Evolutionary conservation across 2,113 vertebrate genomes (phyloP), one percentile per base, ranked within the genome.

Genomic region (Actenoides lindsayi): DNA sequence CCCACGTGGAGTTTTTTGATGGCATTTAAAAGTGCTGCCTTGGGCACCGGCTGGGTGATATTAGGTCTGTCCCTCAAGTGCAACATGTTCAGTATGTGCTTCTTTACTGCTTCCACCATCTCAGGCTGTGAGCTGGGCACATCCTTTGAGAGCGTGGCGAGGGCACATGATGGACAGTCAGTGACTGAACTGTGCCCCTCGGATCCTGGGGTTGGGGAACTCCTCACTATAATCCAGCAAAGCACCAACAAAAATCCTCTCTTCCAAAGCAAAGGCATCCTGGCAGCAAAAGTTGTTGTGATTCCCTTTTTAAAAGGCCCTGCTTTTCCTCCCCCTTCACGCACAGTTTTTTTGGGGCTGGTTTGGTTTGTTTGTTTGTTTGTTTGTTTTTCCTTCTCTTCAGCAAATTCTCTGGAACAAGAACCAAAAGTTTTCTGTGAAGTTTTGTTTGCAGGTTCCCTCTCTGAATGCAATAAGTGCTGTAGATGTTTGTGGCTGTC

Each of bases 1-100:
- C 99, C 99, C 87, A 99, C 99, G 83, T 99, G 99, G 51, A 99
- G 99, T 97, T 99, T 99, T 90, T 99, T 98, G 98, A 99, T 99
- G 76, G 99, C 99, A 94, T 99, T 99, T 96, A 99, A 98, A 98
- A 99, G 99, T 92, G 99, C 99, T 87, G 99, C 99, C 95, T 98
- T 99, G 82, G 99, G 99, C 83, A 99, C 98, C 65, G 99, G 98
- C 98, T 99, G 99, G 69, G 99, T 99, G 98, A 99, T 99, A 96
- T 99, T 99, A 94, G 99, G 99, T 98, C 99, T 98, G 96, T 99
- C 98, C 96, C 98, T 98, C 98, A 99, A 98, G 97, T 99, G 99
- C 97, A 99, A 98, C 98, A 99, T 98, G 98, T 98, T 99, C 94
- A 99, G 94, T 95, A 99, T 99, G 98, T 99, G 99, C 96, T 98